Conservation (phyloP, 2,888 invertebrate genomes). For the Drosophila merina region DNA sequence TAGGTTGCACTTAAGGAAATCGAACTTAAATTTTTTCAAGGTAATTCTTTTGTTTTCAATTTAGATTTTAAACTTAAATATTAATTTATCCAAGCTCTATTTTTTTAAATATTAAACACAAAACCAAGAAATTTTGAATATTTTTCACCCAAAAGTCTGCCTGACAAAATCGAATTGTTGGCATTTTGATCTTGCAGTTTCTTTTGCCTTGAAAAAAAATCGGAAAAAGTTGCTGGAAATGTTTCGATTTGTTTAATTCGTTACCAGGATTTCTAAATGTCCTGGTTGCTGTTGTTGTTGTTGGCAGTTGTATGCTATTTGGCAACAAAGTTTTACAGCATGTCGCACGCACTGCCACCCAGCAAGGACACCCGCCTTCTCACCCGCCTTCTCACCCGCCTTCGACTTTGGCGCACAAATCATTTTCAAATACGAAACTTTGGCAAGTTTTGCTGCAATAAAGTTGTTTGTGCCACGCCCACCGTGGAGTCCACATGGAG, state of each 20-base stretch:
- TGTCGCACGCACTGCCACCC: constrained; percentile 54
- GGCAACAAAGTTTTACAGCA: constrained; percentile 69
- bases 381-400: too few relatives aligned
- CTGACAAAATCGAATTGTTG: constrained; percentile 18
- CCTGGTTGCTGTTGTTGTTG: constrained; percentile 16
- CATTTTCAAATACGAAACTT: constrained; percentile 74
- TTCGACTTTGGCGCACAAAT: constrained; percentile 54
- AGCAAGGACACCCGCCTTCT: neutral
- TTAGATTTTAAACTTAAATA: too few relatives aligned
- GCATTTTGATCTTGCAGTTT: constrained; percentile 13
- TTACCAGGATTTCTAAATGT: constrained; percentile 44
- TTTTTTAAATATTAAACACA: too few relatives aligned
- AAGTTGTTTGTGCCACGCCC: constrained; percentile 65
- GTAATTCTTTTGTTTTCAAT: too few relatives aligned
- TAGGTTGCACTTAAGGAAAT: too few relatives aligned
- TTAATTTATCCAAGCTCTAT: too few relatives aligned
- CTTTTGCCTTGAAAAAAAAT: neutral
- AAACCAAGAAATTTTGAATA: too few relatives aligned
- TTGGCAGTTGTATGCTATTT: constrained; percentile 54
- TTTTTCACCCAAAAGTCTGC: neutral
- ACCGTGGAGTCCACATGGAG: constrained; percentile 8
- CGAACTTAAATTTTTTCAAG: too few relatives aligned
- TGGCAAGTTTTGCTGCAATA: constrained; percentile 68
- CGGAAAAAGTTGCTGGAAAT: constrained; percentile 13
- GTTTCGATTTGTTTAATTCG: constrained; percentile 72